These are phyloP conservation scores for Drosophila macrospina DNA, from an alignment of 2,888 invertebrate species.

Conservation along the genomic window DNA sequence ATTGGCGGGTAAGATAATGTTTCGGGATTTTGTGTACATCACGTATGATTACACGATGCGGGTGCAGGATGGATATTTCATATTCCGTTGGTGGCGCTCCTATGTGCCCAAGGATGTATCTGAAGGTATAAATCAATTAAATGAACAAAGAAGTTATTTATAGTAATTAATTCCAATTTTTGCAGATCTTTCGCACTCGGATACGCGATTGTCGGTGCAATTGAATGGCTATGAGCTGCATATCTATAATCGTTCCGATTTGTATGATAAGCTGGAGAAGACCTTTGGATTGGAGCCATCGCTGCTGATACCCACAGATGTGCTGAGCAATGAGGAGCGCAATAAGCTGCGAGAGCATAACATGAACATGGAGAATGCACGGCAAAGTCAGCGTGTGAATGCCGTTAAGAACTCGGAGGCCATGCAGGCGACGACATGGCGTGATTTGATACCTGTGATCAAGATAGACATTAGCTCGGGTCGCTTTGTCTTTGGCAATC, in stretches of 20 bases:
- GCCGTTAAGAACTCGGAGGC: slow-evolving; percentile 90
- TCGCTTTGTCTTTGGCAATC: slow-evolving; percentile 97
- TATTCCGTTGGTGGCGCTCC: slow-evolving; percentile 99
- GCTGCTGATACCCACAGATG: slow-evolving; percentile 89
- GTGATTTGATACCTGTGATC: slow-evolving; percentile 97
- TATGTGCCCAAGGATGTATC: slow-evolving; percentile 97
- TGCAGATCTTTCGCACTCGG: slow-evolving; percentile 97
- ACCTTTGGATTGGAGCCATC: slow-evolving; percentile 93
- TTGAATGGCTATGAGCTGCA: slow-evolving; percentile 97
- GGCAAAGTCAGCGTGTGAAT: slow-evolving; percentile 85
- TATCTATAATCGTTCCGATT: slow-evolving; percentile 95
- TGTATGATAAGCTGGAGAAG: slow-evolving; percentile 95
- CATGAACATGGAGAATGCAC: slow-evolving; percentile 88
- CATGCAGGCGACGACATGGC: slow-evolving; percentile 95
- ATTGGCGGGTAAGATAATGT: slow-evolving; percentile 99
- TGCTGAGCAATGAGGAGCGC: slow-evolving; percentile 86
- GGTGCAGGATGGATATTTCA: slow-evolving; percentile 98
- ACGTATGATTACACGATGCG: slow-evolving; percentile 96
- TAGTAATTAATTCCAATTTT: slow-evolving; percentile 42
- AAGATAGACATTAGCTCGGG: slow-evolving; percentile 97
- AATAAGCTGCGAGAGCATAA: slow-evolving; percentile 87
- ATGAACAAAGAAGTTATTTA: neutral
- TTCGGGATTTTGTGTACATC: slow-evolving; percentile 96
- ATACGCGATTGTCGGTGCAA: slow-evolving; percentile 95
- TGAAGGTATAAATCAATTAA: slow-evolving; percentile 88